phyloP scores from a whole-genome alignment of 2,797 vertebrate genomes.

The Phrynocephalus guinanensis region DNA sequence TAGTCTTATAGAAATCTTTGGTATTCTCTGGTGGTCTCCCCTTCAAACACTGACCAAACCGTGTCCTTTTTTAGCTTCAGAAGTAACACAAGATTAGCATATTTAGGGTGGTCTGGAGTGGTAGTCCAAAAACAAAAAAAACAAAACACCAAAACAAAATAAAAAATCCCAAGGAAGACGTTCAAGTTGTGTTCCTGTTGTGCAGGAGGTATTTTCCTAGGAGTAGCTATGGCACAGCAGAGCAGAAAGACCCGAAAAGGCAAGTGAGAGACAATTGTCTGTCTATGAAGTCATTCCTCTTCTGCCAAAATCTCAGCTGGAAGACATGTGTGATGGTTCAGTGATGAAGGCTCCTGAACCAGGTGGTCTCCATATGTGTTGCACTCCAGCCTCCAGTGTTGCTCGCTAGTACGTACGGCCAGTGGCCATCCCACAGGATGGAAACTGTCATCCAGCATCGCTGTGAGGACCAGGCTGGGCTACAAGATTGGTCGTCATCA shows the following conservation, averaged over 20 bases:
- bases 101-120: no score
- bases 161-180: background rate
- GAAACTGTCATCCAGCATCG: background rate
- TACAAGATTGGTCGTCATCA: background rate
- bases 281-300: background rate
- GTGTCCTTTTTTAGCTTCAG: no score
- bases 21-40: no score
- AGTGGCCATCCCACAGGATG: background rate
- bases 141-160: no score
- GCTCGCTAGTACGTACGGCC: background rate
- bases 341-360: background rate
- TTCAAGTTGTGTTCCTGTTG: background rate
- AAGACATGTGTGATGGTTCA: background rate
- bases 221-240: background rate
- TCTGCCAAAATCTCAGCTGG: background rate
- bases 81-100: no score
- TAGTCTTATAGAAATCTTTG: no score
- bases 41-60: no score
- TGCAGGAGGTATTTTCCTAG: background rate
- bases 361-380: background rate
- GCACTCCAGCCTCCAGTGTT: background rate
- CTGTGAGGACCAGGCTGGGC: background rate
- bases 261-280: background rate
- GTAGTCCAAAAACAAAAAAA: background rate
- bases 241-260: background rate